A percentile compares a stretch with the other conserved stretches of the same genome.
These are phyloP conservation scores for Norana najaformis DNA, from an alignment of 2,888 invertebrate genomes.

Conservation along the genomic window DNA sequence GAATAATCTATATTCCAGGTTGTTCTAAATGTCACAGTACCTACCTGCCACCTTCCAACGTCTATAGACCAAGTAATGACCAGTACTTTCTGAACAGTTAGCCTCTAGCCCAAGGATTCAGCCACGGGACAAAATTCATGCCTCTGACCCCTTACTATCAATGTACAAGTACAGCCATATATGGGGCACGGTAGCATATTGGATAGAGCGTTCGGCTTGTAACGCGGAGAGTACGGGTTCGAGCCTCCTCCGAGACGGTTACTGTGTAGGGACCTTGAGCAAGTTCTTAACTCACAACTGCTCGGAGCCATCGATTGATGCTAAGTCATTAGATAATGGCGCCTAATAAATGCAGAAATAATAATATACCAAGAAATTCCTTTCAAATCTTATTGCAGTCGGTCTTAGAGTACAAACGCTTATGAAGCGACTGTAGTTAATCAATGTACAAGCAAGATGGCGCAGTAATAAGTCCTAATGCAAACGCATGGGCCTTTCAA, in stretches of 20 bases:
- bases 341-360: too few species aligned
- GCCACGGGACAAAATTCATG: not conserved
- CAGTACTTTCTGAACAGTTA: not conserved
- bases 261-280: too few species aligned
- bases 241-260: too few species aligned
- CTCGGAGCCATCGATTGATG: too few species aligned
- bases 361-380: too few species aligned
- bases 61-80: not conserved
- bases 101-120: not conserved
- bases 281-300: too few species aligned
- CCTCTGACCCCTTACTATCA: not conserved
- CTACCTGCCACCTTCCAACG: not conserved
- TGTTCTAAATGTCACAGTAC: not conserved
- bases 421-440: not conserved
- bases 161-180: not conserved
- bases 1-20: not conserved
- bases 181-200: too few species aligned
- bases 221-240: too few species aligned
- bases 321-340: too few species aligned
- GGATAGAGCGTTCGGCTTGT: too few species aligned
- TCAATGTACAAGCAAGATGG: not conserved
- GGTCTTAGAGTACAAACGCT: not conserved
- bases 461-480: not conserved
- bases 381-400: not conserved
- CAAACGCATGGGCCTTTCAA: not conserved